Base-by-base conservation (phyloP, 1,140 invertebrate species). In the Drosophila lini region DNA sequence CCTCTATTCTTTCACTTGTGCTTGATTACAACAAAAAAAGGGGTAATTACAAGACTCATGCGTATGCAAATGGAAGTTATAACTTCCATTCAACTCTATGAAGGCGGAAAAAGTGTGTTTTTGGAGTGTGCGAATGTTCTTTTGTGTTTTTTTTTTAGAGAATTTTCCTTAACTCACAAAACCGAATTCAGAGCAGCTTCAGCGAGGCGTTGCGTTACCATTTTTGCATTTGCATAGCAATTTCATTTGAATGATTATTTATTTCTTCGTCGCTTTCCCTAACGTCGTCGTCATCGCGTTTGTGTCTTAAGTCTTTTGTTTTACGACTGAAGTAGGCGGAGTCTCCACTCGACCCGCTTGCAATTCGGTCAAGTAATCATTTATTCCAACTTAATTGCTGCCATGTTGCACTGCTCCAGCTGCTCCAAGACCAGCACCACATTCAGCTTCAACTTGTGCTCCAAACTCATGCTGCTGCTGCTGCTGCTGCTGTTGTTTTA, bases 111-210 rank as follows among this genome's bases (percentile, higher is more conserved):
- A 47, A 74, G 56, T 89, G 68, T 86, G 84, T 89, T 86, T 86
- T 64, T 88, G 67, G 83, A 86, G 83, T 86, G 68, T 89, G 84
- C 83, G 84, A 88, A 88, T 78, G 63, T 60, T 77, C 48, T 36
- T 56, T 68, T 31, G n/a, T 16, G 7, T 11, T 8, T 28, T 22
- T 0, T 11, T 8, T 28, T 22, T 0, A n/a, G 8, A 38, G 32
- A 38, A 59, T 38, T 38, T 38, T 45, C n/a, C n/a, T n/a, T 11
- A 34, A 8, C 5, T 4, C 5, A 0, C 22, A 36, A 36, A 41
- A 25, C 59, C 31, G 11, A 77, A 68, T 59, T 16, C 62, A 34
- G 74, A 76, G 73, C 62, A 59, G 32, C 53, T 75, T 22, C 60
- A 75, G 45, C 71, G n/a, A 75, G 71, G 53, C 74, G 62, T 76